These are phyloP conservation scores for Biston betularia DNA, from an alignment of 2,888 invertebrate genomes.

Conservation along the genomic window DNA sequence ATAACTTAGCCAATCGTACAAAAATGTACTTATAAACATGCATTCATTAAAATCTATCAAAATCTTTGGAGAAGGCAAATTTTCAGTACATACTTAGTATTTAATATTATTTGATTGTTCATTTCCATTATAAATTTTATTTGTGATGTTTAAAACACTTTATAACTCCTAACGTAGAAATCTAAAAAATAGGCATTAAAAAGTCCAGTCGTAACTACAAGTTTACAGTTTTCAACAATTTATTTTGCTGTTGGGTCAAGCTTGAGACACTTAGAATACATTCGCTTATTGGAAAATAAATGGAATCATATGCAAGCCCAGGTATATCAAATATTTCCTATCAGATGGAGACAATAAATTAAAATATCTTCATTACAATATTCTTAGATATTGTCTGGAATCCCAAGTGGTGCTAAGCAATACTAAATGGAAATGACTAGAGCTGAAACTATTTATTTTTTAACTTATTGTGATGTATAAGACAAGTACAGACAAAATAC, in stretches of 20 bases:
- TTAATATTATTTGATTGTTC: not conserved
- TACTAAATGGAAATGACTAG: too few species aligned
- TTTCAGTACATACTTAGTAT: constrained; percentile 8
- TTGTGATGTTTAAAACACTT: constrained; percentile 35
- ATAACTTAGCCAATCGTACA: constrained; percentile 68
- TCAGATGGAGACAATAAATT: too few species aligned
- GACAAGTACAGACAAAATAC: too few species aligned
- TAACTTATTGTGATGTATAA: too few species aligned
- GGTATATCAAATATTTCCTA: too few species aligned
- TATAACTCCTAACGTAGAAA: constrained; percentile 20
- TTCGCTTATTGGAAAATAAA: too few species aligned
- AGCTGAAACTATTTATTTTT: too few species aligned
- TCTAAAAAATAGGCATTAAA: constrained; percentile 37
- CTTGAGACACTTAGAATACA: too few species aligned
- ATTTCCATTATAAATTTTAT: constrained; percentile 9
- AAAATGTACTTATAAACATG: constrained; percentile 21
- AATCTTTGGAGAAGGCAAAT: constrained; percentile 31
- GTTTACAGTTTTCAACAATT: not conserved
- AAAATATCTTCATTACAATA: too few species aligned
- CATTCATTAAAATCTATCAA: constrained; percentile 20
- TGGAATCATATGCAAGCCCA: too few species aligned
- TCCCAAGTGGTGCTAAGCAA: too few species aligned
- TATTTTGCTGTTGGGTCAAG: not conserved
- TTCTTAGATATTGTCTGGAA: too few species aligned
- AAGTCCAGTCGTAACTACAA: constrained; percentile 30